A percentile compares a stretch with the other conserved stretches of the same genome.
Conservation (phyloP, 2,888 invertebrate species). For the Ceraclea dissimilis region DNA sequence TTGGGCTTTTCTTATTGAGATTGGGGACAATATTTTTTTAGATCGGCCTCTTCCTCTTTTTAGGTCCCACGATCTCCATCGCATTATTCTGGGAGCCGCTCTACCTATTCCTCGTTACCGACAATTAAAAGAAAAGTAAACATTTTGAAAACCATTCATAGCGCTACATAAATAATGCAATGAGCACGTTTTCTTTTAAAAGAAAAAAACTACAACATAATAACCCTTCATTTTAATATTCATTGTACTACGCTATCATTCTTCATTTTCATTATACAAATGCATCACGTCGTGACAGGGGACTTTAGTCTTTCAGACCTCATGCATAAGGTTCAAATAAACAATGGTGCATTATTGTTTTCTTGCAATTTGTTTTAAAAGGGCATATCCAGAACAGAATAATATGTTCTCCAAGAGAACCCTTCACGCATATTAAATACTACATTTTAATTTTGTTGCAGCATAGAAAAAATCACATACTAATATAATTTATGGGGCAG, state of each 20-base stretch:
- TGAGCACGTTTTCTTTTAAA: conserved; percentile 4
- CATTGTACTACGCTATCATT: conserved; percentile 22
- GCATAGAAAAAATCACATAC: conserved; percentile 1
- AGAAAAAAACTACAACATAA: conserved; percentile 15
- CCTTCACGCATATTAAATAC: conserved; percentile 24
- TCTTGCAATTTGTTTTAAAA: conserved; percentile 22
- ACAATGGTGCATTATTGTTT: not conserved
- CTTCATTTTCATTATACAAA: conserved; percentile 14
- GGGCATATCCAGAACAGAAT: conserved; percentile 8
- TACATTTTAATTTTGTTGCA: conserved; percentile 21
- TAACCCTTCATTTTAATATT: conserved; percentile 26
- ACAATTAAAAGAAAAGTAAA: too few species aligned
- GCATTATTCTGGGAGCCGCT: too few species aligned
- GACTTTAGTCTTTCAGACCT: conserved; percentile 5
- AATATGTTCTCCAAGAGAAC: conserved; percentile 1
- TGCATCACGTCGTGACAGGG: not conserved
- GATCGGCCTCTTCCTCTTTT: too few species aligned
- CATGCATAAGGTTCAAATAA: conserved; percentile 7
- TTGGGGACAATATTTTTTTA: too few species aligned
- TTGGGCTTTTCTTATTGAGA: too few species aligned
- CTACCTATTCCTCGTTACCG: too few species aligned
- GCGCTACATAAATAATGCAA: not conserved
- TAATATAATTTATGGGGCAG: too few species aligned
- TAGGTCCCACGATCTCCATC: too few species aligned
- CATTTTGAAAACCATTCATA: conserved; percentile 2